Base-by-base conservation (phyloP, 2,113 vertebrate genomes). In the Numenius arquata region DNA sequence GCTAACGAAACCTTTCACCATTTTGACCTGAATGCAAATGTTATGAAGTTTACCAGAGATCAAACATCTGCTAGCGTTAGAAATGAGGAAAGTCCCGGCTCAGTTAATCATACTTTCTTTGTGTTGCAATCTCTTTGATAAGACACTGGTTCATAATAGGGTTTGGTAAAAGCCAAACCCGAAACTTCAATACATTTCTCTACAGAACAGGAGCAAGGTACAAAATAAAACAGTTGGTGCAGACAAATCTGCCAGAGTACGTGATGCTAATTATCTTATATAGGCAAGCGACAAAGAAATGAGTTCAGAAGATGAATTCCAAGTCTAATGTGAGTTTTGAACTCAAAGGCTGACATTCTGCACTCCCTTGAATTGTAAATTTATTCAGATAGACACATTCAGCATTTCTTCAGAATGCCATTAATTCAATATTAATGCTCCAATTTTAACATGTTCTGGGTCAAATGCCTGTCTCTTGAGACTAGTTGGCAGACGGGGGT, bases 391-490 rank as follows among this genome's bases (percentile, higher is more conserved):
- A 66, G 40, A 58, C 74, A 63, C 15, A 23, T 62, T 71, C 61
- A 59, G 34, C 63, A 80, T 61, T 93, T n/a, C 41, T 95, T 85
- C 70, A 74, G 61, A 89, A 68, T 27, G 26, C 56, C 71, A 90
- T 38, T 61, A 80, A 81, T 58, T 88, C 73, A 86, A 34, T 59
- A 89, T n/a, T 53, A 92, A 62, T 43, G 45, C 41, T 88, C 41
- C 40, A 52, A 13, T 85, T 80, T 65, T 81, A 90, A 70, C 65
- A 71, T 30, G 15, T 27, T 85, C 47, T 85, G 55, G 55, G 52
- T 89, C 81, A 94, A 85, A 95, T 67, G 47, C 36, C 73, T 58
- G 68, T 72, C 82, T 95, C 89, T 62, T 55, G 87, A 94, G 74
- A 73, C 32, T 20, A 87, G 73, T 2, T 92, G 90, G 52, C 40